A percentile compares a stretch with the other conserved stretches of the same genome.
phyloP scores from a whole-genome alignment of 64 coral and sea anemone genomes.

The Dendronephthya gigantea region DNA sequence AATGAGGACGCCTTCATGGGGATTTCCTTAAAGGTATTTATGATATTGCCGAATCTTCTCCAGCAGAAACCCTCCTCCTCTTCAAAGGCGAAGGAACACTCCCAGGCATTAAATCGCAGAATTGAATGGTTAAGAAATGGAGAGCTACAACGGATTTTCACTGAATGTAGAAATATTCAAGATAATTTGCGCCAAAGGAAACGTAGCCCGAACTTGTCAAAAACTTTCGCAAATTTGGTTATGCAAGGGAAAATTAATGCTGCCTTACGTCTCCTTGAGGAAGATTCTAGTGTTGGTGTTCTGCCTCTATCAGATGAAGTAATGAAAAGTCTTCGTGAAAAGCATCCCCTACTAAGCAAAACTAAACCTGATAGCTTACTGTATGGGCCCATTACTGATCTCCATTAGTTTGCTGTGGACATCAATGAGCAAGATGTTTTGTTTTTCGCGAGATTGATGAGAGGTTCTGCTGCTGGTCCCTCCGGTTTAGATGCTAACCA shows the following conservation, averaged over 20 bases:
- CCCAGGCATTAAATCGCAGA: too few relatives aligned
- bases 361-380: background rate
- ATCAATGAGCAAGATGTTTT: background rate
- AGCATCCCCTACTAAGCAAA: background rate
- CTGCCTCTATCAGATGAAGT: background rate
- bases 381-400: background rate
- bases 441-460: background rate
- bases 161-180: background rate
- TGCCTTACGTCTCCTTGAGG: background rate
- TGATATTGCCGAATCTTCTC: too few relatives aligned
- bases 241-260: constrained; percentile 13
- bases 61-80: too few relatives aligned
- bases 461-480: background rate
- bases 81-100: too few relatives aligned
- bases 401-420: background rate
- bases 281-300: background rate
- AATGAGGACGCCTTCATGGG: too few relatives aligned
- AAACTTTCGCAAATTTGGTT: too few relatives aligned
- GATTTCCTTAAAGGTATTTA: too few relatives aligned
- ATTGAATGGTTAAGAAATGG: too few relatives aligned
- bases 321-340: background rate
- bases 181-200: background rate
- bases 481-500: background rate
- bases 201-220: background rate
- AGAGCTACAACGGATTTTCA: background rate